A percentile compares a stretch with the other conserved stretches of the same genome.
These are phyloP conservation scores for Drosophila putrida DNA, from an alignment of 2,888 invertebrate genomes.

Conservation along the genomic window DNA sequence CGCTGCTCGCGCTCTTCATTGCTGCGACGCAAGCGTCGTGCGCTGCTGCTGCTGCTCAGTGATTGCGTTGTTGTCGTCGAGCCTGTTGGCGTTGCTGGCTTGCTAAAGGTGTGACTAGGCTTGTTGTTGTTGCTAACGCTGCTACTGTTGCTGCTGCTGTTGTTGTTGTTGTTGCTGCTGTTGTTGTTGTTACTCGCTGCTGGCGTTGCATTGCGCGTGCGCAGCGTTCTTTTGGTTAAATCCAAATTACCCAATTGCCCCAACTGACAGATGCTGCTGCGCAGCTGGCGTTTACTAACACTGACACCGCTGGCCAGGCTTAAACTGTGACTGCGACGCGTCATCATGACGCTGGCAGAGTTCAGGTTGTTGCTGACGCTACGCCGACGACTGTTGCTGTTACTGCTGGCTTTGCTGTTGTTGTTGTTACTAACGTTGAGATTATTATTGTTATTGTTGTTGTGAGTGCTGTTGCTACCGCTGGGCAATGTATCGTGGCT, in stretches of 20 bases:
- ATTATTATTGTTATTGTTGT: slow-evolving; percentile 4
- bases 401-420: slow-evolving; percentile 7
- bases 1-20: slow-evolving; percentile 67
- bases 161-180: slow-evolving; percentile 27
- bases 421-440: slow-evolving; percentile 4
- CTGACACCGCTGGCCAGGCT: slow-evolving; percentile 37
- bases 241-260: slow-evolving; percentile 59
- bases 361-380: slow-evolving; percentile 12
- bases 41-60: neutral
- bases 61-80: slow-evolving; percentile 36
- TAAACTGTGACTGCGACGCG: slow-evolving; percentile 53
- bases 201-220: slow-evolving; percentile 79
- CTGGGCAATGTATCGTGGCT: slow-evolving; percentile 9
- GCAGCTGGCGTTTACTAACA: slow-evolving; percentile 81
- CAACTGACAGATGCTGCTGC: slow-evolving; percentile 74
- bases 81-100: slow-evolving; percentile 53
- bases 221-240: slow-evolving; percentile 82
- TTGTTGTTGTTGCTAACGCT: slow-evolving; percentile 49
- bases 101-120: slow-evolving; percentile 50
- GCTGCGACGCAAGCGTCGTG: slow-evolving; percentile 57
- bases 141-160: slow-evolving; percentile 39
- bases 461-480: neutral
- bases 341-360: slow-evolving; percentile 17
- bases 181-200: slow-evolving; percentile 40
- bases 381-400: slow-evolving; percentile 6